phyloP scores from a whole-genome alignment of 2,888 invertebrate species.

The Fragum sueziense region DNA sequence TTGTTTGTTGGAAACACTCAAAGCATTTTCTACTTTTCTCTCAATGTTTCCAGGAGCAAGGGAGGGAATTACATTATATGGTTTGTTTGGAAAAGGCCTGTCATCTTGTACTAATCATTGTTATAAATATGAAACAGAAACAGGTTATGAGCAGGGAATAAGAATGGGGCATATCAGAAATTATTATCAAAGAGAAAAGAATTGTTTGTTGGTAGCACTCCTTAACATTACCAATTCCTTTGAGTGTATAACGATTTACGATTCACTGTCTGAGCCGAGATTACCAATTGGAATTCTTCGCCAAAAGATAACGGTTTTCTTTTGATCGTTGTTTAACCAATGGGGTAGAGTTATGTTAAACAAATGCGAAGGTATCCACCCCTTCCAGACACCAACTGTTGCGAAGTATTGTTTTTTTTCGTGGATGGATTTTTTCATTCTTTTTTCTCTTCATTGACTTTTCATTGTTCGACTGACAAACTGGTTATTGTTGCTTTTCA shows the following conservation, averaged over 20 bases:
- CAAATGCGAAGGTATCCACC: constrained; percentile 1
- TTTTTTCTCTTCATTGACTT: no score
- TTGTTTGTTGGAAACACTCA: no score
- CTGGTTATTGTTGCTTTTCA: neutral
- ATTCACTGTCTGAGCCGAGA: constrained; percentile 44
- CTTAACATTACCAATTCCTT: constrained; percentile 39
- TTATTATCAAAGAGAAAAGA: constrained; percentile 37
- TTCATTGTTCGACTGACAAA: no score
- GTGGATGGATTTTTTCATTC: no score
- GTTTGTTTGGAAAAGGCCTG: no score
- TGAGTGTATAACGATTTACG: constrained; percentile 53
- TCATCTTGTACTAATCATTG: no score
- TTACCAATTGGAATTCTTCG: constrained; percentile 60
- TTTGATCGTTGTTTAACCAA: constrained; percentile 54
- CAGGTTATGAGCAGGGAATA: neutral
- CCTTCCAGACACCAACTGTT: constrained; percentile 10
- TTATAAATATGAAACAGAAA: neutral
- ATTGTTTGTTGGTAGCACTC: constrained; percentile 51
- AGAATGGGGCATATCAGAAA: neutral
- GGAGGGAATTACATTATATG: no score
- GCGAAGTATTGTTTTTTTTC: neutral
- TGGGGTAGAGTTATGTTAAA: constrained; percentile 28
- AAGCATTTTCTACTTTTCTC: no score
- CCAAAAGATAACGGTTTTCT: constrained; percentile 37
- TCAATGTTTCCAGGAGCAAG: no score